Evolutionary conservation across 2,797 vertebrate genomes (phyloP).

Genomic region (Aulostomus chinensis): DNA sequence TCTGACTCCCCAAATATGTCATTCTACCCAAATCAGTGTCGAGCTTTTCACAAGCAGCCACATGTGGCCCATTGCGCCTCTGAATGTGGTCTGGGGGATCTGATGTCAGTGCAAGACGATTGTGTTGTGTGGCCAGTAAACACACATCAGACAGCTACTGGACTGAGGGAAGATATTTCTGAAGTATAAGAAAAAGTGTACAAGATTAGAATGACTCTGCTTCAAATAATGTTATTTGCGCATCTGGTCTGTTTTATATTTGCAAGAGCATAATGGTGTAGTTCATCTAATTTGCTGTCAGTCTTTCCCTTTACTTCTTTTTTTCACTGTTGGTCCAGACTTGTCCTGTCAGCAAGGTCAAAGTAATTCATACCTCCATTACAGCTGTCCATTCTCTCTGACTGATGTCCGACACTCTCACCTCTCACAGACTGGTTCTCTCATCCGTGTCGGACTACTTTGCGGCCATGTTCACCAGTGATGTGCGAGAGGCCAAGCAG

Average conservation of each 20-base stretch:
- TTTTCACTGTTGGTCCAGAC: constrained; percentile 14
- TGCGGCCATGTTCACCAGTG: constrained; percentile 98
- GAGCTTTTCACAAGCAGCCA: too few species aligned
- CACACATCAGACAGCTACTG: too few species aligned
- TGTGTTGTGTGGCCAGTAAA: too few species aligned
- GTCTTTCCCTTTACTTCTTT: constrained; percentile 3
- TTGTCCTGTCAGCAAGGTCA: constrained; percentile 35
- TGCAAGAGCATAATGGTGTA: neutral
- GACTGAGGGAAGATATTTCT: too few species aligned
- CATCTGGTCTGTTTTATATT: neutral
- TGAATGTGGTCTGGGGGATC: too few species aligned
- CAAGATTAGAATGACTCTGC: too few species aligned
- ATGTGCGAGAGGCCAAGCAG: constrained; percentile 95
- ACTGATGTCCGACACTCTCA: constrained; percentile 38
- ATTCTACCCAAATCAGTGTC: too few species aligned
- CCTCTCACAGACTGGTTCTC: constrained; percentile 87
- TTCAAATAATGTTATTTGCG: too few species aligned
- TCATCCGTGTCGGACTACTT: constrained; percentile 99
- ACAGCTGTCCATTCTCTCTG: constrained; percentile 38
- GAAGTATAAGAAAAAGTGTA: too few species aligned
- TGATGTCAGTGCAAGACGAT: too few species aligned
- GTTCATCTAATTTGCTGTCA: neutral
- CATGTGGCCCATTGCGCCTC: too few species aligned
- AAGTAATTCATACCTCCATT: constrained; percentile 24
- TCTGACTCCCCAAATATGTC: too few species aligned